Evolutionary conservation across 2,113 vertebrate genomes (phyloP).

Genomic region (Miniopterus natalensis): DNA sequence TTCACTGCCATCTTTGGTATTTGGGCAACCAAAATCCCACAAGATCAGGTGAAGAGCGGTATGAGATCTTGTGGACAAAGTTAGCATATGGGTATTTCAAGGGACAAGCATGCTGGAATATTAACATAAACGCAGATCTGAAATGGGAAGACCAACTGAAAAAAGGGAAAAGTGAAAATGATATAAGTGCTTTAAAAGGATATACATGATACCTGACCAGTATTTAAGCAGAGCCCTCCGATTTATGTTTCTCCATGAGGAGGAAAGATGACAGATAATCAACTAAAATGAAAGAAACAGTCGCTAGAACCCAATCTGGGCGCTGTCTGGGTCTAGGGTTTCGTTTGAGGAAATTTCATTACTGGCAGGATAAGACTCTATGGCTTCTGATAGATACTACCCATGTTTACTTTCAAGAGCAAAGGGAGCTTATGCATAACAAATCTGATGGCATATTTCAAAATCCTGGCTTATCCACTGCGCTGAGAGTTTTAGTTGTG

Average conservation of each 20-base stretch:
- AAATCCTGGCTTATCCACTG: background rate
- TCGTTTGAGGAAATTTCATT: background rate
- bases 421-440: background rate
- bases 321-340: background rate
- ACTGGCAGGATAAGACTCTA: background rate
- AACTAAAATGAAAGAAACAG: background rate
- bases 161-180: background rate
- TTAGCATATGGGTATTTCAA: background rate
- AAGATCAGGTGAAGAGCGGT: background rate
- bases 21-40: background rate
- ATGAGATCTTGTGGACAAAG: background rate
- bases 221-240: background rate
- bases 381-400: background rate
- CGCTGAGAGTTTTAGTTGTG: background rate
- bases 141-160: background rate
- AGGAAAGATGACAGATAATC: background rate
- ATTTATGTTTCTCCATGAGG: background rate
- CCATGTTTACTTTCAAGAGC: slow-evolving; percentile 7
- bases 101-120: background rate
- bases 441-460: slow-evolving; percentile 44
- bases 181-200: background rate
- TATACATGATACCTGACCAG: background rate
- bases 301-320: background rate
- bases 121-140: background rate
- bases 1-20: background rate